Base-by-base conservation (phyloP, 2,113 vertebrate genomes). In the Siphamia tubifer region DNA sequence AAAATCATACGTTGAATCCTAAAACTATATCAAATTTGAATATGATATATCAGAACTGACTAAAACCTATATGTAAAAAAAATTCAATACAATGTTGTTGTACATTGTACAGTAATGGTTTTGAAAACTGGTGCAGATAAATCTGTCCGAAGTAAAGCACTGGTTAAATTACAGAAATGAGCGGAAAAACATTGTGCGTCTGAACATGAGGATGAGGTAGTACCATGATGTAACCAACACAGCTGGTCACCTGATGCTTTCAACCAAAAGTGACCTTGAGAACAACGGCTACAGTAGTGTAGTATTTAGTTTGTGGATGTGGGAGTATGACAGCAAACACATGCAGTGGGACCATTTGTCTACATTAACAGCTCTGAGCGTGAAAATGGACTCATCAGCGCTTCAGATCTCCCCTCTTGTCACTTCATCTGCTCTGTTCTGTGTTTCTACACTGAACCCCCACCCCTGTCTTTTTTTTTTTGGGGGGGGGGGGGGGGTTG, bases 181-280 rank as follows among this genome's bases (percentile, higher is more conserved):
- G 10, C 10, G 51, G 0, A 32, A 62, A 43, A 24, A n/a, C 20
- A 19, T 31, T 24, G 17, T 45, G 40, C 43, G 15, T 43, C 2
- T 30, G 27, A 1, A 23, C 52, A 8, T 8, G 15, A 47, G 11
- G 6, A 17, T 49, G 35, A 25, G 34, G 12, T 47, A n/a, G 23
- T 61, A 10, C 68, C 74, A 62, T 19, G 56, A 79, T 51, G 52
- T 24, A 80, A 38, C 72, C 86, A 86, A 90, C 86, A 89, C 86
- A 92, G 89, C 80, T 88, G 88, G 77, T 49, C 65, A 80, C 62
- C 83, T 89, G 78, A 77, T 82, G 80, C 53, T 44, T 51, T 45
- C 45, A 68, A 53, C 68, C 51, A 44, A 66, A 65, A 68, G 54
- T 68, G 71, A 79, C 65, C 55, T 21, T 75, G 47, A 62, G 49